These are phyloP conservation scores for Oxyruncus cristatus DNA, from an alignment of 2,113 vertebrate genomes.

Conservation along the genomic window DNA sequence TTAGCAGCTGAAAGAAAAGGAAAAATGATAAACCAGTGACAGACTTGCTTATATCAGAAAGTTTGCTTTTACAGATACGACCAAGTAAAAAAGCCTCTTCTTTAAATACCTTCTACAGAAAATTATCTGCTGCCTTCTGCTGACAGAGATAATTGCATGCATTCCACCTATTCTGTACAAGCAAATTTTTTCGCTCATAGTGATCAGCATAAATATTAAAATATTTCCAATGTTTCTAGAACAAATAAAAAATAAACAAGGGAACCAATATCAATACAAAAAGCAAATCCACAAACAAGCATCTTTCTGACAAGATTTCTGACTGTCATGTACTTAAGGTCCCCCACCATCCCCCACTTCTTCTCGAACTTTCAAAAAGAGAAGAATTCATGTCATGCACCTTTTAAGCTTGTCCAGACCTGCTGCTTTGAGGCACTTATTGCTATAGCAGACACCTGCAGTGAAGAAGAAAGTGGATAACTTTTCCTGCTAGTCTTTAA, in stretches of 20 bases:
- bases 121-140: neutral
- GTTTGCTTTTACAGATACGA: neutral
- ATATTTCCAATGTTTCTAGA: neutral
- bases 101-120: neutral
- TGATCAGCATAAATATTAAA: neutral
- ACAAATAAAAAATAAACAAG: neutral
- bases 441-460: accelerated
- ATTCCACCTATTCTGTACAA: neutral
- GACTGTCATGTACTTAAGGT: neutral
- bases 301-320: neutral
- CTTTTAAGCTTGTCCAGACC: neutral
- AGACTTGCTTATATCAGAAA: neutral
- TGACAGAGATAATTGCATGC: neutral
- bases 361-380: neutral
- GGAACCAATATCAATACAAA: neutral
- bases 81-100: neutral
- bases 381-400: neutral
- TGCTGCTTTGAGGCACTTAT: neutral
- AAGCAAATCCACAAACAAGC: neutral
- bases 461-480: neutral
- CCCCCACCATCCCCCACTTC: accelerated
- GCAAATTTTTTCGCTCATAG: neutral
- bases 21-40: neutral
- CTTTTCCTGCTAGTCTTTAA: neutral
- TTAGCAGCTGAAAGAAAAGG: neutral